Conservation (phyloP, 53 echinoderm and acorn worm genomes). For the Echinarachnius parma region DNA sequence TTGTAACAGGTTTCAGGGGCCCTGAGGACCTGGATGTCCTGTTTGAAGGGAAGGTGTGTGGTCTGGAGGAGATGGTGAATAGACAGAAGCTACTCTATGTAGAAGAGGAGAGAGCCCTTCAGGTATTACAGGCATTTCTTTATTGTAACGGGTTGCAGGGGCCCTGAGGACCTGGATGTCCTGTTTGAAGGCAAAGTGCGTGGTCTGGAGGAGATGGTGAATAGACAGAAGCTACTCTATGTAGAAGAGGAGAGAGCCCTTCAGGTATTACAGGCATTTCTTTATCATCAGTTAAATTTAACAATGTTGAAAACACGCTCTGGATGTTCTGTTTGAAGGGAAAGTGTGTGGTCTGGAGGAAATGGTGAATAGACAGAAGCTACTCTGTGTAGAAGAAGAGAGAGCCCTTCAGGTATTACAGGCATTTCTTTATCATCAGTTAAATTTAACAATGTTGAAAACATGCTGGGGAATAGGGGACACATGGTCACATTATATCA, state of each 20-base stretch:
- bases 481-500: too few relatives aligned
- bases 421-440: too few relatives aligned
- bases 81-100: constrained; percentile 65
- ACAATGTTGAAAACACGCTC: too few relatives aligned
- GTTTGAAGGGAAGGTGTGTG: constrained; percentile 60
- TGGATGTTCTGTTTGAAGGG: constrained; percentile 56
- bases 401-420: constrained; percentile 83
- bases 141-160: not conserved
- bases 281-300: too few relatives aligned
- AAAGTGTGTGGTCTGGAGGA: constrained; percentile 56
- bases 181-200: constrained; percentile 59
- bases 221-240: constrained; percentile 66
- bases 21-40: constrained; percentile 8
- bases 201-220: constrained; percentile 68
- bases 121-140: constrained; percentile 46
- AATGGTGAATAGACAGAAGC: constrained; percentile 66
- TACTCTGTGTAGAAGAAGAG: constrained; percentile 77
- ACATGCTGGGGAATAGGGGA: too few relatives aligned
- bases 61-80: constrained; percentile 70
- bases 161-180: constrained; percentile 7
- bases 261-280: constrained; percentile 70
- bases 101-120: constrained; percentile 80
- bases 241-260: constrained; percentile 78
- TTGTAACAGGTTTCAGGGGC: constrained; percentile 1
- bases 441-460: too few relatives aligned